These are phyloP conservation scores for Lasiurus borealis DNA, from an alignment of 2,113 vertebrate species.

Conservation along the genomic window DNA sequence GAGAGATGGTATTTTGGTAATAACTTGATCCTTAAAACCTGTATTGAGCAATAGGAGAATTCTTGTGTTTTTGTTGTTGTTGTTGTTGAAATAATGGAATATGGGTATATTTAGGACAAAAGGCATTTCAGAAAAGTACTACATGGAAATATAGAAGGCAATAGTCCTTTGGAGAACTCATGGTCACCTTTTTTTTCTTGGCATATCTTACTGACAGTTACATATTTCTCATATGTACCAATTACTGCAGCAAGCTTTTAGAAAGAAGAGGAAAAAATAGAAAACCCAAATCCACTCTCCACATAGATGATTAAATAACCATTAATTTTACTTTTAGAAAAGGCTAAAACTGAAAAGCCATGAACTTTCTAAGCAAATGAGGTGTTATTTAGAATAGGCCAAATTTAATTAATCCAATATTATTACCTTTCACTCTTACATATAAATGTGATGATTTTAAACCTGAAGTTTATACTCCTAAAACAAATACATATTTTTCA, in stretches of 20 bases:
- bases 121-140: background rate
- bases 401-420: background rate
- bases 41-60: background rate
- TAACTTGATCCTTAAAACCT: background rate
- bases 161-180: background rate
- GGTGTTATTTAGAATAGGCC: background rate
- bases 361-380: constrained; percentile 1
- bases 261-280: constrained; percentile 18
- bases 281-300: background rate
- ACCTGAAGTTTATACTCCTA: constrained; percentile 7
- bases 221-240: background rate
- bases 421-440: background rate
- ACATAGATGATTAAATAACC: background rate
- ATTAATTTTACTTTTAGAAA: background rate
- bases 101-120: background rate
- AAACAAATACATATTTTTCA: background rate
- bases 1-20: background rate
- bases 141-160: background rate
- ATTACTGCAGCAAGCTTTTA: background rate
- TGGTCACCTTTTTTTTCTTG: background rate
- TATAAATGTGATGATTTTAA: constrained; percentile 38
- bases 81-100: background rate
- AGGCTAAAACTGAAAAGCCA: background rate
- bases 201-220: background rate
- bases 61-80: background rate